phyloP scores from a whole-genome alignment of 2,113 vertebrate species.

The Burhinus oedicnemus region DNA sequence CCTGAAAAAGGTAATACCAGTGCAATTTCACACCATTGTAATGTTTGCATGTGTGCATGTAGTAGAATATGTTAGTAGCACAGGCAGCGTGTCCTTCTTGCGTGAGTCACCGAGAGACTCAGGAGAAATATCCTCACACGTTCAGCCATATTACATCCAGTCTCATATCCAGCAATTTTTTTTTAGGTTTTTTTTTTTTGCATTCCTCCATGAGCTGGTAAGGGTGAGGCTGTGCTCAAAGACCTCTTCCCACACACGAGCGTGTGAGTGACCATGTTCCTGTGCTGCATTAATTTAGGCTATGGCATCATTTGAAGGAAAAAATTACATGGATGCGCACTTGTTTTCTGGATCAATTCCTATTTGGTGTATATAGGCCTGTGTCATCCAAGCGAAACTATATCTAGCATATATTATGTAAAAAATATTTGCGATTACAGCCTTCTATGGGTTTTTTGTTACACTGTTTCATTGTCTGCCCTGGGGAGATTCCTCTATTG shows the following conservation, averaged over 20 bases:
- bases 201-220: neutral
- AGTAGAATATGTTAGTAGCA: slow-evolving; percentile 29
- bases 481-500: neutral
- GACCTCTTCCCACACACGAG: neutral
- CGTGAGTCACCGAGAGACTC: neutral
- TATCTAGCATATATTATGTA: neutral
- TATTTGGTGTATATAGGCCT: neutral
- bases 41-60: slow-evolving; percentile 11
- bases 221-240: neutral
- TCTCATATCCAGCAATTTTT: neutral
- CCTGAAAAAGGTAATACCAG: slow-evolving; percentile 29
- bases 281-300: neutral
- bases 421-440: neutral
- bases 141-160: neutral
- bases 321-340: neutral
- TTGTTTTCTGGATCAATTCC: neutral
- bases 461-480: neutral
- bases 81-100: neutral
- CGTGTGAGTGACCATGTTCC: neutral
- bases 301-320: neutral
- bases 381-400: neutral
- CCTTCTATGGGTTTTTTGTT: neutral
- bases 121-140: neutral
- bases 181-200: neutral
- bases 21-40: slow-evolving; percentile 52